These are phyloP conservation scores for Leptinotarsa peninsularis DNA, from an alignment of 2,888 invertebrate species.

Conservation along the genomic window DNA sequence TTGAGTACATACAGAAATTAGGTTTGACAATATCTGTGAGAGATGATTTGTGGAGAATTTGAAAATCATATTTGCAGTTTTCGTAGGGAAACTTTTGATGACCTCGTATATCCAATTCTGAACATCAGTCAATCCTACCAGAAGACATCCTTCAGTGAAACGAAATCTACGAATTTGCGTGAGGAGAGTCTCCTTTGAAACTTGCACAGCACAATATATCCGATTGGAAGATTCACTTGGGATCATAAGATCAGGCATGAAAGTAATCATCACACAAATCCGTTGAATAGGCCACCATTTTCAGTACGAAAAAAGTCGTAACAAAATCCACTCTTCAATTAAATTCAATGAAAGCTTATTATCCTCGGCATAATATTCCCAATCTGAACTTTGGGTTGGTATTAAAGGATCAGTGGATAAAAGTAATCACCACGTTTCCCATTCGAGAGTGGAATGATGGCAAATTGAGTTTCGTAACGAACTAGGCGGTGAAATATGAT, in stretches of 20 bases:
- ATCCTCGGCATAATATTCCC: not conserved
- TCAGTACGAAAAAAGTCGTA: not conserved
- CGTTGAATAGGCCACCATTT: not conserved
- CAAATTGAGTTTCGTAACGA: not conserved
- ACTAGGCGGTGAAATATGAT: not conserved
- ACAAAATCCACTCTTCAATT: not conserved
- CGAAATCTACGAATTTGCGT: too few species aligned
- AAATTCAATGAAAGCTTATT: not conserved
- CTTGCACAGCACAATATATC: not conserved
- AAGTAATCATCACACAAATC: not conserved
- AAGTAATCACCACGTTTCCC: not conserved
- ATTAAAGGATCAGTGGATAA: not conserved
- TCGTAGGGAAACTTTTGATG: too few species aligned
- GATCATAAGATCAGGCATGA: not conserved
- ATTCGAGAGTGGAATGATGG: not conserved
- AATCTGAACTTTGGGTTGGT: not conserved
- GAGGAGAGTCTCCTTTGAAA: not conserved
- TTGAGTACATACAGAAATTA: too few species aligned
- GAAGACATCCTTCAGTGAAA: too few species aligned
- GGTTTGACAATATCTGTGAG: too few species aligned
- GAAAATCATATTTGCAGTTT: too few species aligned
- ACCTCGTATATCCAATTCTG: too few species aligned
- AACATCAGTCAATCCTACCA: too few species aligned
- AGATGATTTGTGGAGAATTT: too few species aligned
- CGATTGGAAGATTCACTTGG: not conserved